Percentiles rank a stretch among this genome's conserved stretches.
Conservation (phyloP, 64 coral and sea anemone species). For the Pachyseris speciosa region DNA sequence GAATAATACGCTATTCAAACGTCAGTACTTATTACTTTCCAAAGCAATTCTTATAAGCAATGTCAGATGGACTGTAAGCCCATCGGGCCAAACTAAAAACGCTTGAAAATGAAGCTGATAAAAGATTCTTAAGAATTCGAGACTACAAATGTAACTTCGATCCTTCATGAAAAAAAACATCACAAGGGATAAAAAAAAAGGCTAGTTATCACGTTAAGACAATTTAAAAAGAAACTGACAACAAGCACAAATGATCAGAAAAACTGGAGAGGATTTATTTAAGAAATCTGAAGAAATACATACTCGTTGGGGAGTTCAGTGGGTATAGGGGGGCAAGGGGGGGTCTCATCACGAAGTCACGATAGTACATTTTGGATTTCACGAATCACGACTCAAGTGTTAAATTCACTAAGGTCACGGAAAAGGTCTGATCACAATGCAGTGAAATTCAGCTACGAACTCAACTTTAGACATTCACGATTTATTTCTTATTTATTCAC, state of each 20-base stretch:
- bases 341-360: too few relatives aligned
- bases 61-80: neutral
- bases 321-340: too few relatives aligned
- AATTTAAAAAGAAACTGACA: neutral
- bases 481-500: too few relatives aligned
- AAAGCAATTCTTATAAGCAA: neutral
- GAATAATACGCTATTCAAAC: neutral
- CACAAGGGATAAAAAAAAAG: neutral
- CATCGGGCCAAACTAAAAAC: neutral
- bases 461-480: too few relatives aligned
- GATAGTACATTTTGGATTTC: too few relatives aligned
- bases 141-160: neutral
- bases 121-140: neutral
- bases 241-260: neutral
- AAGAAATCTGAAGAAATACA: too few relatives aligned
- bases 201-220: neutral
- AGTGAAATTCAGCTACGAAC: too few relatives aligned
- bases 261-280: too few relatives aligned
- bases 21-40: neutral
- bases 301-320: neutral
- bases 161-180: neutral
- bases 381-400: too few relatives aligned
- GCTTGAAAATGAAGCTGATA: neutral
- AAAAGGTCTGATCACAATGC: too few relatives aligned
- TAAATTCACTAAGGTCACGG: too few relatives aligned